These are phyloP conservation scores for Heliconius himera DNA, from an alignment of 1,140 invertebrate genomes.

Conservation along the genomic window DNA sequence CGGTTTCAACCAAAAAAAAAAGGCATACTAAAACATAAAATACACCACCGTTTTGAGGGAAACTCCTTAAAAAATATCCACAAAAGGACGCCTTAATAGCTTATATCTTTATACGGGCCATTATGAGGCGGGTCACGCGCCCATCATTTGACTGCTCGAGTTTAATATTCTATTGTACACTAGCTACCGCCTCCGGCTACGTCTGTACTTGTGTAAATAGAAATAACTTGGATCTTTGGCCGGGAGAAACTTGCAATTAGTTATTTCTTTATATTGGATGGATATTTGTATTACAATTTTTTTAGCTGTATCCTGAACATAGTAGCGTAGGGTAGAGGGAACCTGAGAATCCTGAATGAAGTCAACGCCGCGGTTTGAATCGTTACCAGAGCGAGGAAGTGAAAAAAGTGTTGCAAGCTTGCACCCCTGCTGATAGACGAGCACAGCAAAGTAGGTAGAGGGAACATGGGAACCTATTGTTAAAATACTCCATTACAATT, in stretches of 20 bases:
- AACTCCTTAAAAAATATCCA: slow-evolving; percentile 13
- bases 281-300: too few relatives aligned
- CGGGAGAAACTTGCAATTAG: neutral
- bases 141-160: slow-evolving; percentile 46
- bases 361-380: too few relatives aligned
- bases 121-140: slow-evolving; percentile 47
- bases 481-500: too few relatives aligned
- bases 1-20: neutral
- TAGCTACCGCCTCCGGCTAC: slow-evolving; percentile 23
- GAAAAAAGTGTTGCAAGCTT: too few relatives aligned
- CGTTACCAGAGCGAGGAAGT: too few relatives aligned
- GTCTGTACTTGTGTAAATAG: neutral
- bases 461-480: too few relatives aligned
- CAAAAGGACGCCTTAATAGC: slow-evolving; percentile 20
- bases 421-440: too few relatives aligned
- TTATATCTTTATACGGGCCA: slow-evolving; percentile 37
- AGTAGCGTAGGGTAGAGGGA: too few relatives aligned
- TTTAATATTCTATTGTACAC: slow-evolving; percentile 19
- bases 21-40: neutral
- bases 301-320: too few relatives aligned
- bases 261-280: neutral
- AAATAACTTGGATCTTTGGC: neutral
- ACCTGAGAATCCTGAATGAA: too few relatives aligned
- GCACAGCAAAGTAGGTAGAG: too few relatives aligned
- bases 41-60: neutral